These are phyloP conservation scores for Spongilla lacustris DNA, from an alignment of 37 sponge, comb jelly and placozoan species.

Conservation along the genomic window DNA sequence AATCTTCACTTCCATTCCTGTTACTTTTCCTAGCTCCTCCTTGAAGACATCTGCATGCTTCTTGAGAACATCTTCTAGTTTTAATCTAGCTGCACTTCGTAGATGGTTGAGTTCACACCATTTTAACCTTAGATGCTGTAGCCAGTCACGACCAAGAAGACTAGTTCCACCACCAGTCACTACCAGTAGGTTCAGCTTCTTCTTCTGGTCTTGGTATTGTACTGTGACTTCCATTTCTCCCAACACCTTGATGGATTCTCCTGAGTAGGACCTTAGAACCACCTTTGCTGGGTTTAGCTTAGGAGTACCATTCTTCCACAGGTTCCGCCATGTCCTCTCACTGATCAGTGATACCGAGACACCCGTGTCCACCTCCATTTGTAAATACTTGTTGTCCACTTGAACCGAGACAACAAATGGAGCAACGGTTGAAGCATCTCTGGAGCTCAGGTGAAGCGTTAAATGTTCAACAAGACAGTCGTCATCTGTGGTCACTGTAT, in stretches of 20 bases:
- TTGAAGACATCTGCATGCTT: conserved; percentile 38
- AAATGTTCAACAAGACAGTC: conserved; percentile 2
- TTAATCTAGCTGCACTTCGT: background rate
- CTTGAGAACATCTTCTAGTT: conserved; percentile 18
- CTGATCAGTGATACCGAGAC: conserved; percentile 42
- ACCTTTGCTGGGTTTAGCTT: background rate
- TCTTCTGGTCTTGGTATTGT: conserved; percentile 16
- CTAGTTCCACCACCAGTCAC: conserved; percentile 2
- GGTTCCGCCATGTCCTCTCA: background rate
- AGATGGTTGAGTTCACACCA: conserved; percentile 5
- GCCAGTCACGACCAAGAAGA: conserved; percentile 9
- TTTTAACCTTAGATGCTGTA: background rate
- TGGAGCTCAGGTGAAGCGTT: conserved; percentile 4
- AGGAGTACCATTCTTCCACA: background rate
- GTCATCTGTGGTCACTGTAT: conserved; percentile 1
- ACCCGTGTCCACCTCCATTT: conserved; percentile 65
- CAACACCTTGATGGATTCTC: conserved; percentile 30
- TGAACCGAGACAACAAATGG: background rate
- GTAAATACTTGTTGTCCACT: background rate
- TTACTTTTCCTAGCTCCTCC: conserved; percentile 33
- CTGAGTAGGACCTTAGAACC: conserved; percentile 38
- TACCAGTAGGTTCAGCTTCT: conserved; percentile 10
- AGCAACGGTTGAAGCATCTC: background rate
- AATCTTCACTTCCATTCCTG: conserved; percentile 17
- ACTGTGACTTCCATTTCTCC: conserved; percentile 25